These are phyloP conservation scores for Lophius americanus DNA, from an alignment of 2,797 vertebrate genomes.

Conservation along the genomic window DNA sequence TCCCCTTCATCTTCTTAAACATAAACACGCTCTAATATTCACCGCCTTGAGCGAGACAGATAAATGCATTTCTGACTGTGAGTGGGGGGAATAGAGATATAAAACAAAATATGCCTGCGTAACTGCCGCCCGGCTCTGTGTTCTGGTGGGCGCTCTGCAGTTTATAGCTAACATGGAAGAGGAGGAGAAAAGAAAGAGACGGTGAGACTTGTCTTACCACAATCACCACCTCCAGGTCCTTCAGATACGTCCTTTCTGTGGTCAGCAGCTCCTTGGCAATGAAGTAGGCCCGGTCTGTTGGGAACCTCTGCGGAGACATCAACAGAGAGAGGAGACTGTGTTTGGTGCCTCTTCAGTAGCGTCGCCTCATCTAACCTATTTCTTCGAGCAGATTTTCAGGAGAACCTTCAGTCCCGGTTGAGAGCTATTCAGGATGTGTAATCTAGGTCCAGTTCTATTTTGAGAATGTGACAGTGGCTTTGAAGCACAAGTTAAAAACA, in stretches of 20 bases:
- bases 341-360: not conserved
- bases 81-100: conserved; percentile 49
- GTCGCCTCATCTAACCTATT: conserved; percentile 27
- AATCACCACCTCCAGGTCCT: conserved; percentile 96
- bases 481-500: conserved; percentile 4
- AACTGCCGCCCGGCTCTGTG: conserved; percentile 43
- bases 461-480: conserved; percentile 19
- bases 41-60: conserved; percentile 56
- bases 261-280: conserved; percentile 94
- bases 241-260: conserved; percentile 93
- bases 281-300: conserved; percentile 92
- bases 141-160: conserved; percentile 42
- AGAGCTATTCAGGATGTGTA: conserved; percentile 61
- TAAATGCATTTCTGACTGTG: conserved; percentile 55
- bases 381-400: conserved; percentile 12
- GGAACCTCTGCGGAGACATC: conserved; percentile 85
- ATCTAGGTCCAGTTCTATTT: conserved; percentile 65
- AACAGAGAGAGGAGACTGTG: conserved; percentile 8
- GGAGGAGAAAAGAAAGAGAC: conserved; percentile 33
- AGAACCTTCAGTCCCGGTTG: conserved; percentile 43
- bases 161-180: conserved; percentile 53
- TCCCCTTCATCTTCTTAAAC: conserved; percentile 43
- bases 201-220: conserved; percentile 80
- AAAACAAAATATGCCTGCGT: conserved; percentile 56
- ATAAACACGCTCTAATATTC: conserved; percentile 62